Evolutionary conservation across 2,113 vertebrate species (phyloP).

Genomic region (Myocastor coypus): DNA sequence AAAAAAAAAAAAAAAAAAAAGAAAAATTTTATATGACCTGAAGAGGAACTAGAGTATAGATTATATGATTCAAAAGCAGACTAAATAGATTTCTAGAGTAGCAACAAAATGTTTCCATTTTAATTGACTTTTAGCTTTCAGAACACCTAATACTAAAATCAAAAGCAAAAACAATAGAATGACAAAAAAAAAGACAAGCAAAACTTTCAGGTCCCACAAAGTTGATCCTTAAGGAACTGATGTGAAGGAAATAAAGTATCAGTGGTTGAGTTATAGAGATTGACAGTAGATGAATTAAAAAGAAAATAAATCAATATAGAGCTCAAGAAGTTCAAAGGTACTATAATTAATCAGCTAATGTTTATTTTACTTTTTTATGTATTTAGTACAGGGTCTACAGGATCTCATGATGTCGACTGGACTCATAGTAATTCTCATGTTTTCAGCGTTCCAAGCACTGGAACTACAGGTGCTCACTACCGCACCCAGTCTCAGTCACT

Average conservation of each 20-base stretch:
- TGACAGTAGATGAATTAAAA: neutral
- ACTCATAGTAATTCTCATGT: too few relatives aligned
- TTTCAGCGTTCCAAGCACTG: too few relatives aligned
- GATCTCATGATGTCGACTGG: too few relatives aligned
- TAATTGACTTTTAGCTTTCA: neutral
- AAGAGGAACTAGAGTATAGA: too few relatives aligned
- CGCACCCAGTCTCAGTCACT: too few relatives aligned
- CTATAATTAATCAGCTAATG: neutral
- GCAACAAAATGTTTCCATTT: neutral
- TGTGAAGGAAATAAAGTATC: neutral
- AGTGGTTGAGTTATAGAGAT: neutral
- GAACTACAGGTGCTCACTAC: too few relatives aligned
- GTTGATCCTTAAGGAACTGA: neutral
- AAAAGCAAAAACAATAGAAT: neutral
- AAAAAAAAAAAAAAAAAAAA: too few relatives aligned
- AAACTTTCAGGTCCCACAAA: neutral
- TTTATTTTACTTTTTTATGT: too few relatives aligned
- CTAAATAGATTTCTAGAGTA: neutral
- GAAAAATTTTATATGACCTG: too few relatives aligned
- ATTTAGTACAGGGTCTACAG: too few relatives aligned
- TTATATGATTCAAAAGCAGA: neutral
- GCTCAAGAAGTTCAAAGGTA: neutral
- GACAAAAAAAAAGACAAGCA: neutral
- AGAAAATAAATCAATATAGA: neutral
- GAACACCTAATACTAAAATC: neutral